Evolutionary conservation across 2,797 vertebrate species (phyloP), one percentile per base, ranked within the genome.

Genomic region (Ataeniobius toweri): DNA sequence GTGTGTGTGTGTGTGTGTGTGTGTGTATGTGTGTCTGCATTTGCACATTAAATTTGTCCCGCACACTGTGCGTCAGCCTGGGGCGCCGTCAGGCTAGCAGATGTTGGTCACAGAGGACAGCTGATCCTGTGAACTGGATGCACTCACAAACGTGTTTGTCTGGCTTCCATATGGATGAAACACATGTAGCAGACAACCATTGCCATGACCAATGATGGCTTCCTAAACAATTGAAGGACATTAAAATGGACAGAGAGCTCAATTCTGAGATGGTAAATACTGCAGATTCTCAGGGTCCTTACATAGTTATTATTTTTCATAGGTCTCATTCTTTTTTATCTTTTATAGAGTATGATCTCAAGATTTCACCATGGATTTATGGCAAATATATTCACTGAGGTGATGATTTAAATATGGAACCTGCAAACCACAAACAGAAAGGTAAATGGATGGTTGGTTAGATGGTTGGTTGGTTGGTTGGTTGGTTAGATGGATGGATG

Each of bases 41-140:
- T 61, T 86, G 76, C 53, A 72, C 75, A 61, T 71, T 83, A 78
- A 77, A 79, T 82, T 79, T 72, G 63, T 39, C 68, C 39, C 69
- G 75, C 63, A 67, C 76, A 58, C 84, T 61, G 79, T 74, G 70
- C 78, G 74, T 56, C 44, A 71, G 88, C 92, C 91, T 2, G 26
- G 79, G 91, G 91, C 93, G 84, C 86, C 63, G 76, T 71, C 86
- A 81, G 86, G 80, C 77, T 26, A 88, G 85, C 95, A 95, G 95
- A 95, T 95, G 95, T 92, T 93, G 90, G 90, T 89, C 89, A 91
- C 81, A 51, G 83, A 90, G 91, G 85, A 87, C 94, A 95, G 94
- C 92, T 93, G 94, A 93, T 93, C 90, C 86, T 85, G 87, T 89
- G 89, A 93, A 91, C 90, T 73, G 76, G 84, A 88, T 91, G 75